Base-by-base conservation (phyloP, 2,113 vertebrate genomes). In the Grammomys dolichurus region DNA sequence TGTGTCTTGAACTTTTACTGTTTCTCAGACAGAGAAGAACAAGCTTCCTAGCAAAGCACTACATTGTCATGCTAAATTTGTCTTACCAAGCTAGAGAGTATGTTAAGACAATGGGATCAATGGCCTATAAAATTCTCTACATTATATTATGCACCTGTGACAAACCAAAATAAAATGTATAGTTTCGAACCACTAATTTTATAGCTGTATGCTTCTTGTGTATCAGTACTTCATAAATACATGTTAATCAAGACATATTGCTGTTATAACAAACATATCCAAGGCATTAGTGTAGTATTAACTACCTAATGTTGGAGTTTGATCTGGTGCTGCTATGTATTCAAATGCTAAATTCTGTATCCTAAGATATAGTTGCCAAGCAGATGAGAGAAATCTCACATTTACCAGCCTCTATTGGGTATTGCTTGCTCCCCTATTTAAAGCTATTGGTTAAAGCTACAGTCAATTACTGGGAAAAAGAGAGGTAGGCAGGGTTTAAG, bases 271-370 rank as follows among this genome's bases (percentile, higher is more conserved):
- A 69, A 95, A 73, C 48, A 90, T 17, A 91, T 33, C 11, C 16
- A 93, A 73, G 48, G 26, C 6, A 91, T 20, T 92, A 86, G 2
- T 78, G 91, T 89, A 33, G 43, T 93, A 87, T 82, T 82, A 95
- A 56, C 11, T n/a, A 73, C 13, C 17, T 92, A 92, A 67, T 67
- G 28, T 67, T 31, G 65, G 67, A 33, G 67, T 69, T 69, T 69
- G 31, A 33, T 69, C 67, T 36, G 31, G 33, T 33, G 31, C 33
- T 69, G 67, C 31, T 69, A 69, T 36, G 13, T 36, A 69, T 69
- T 33, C 67, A 69, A 69, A 16, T 33, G 31, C 67, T 69, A 69
- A 69, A 69, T 33, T 69, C 31, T 69, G 31, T 69, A 69, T 2
- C 67, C 67, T 69, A 69, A 69, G 31, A 69, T 36, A 36, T 36